A percentile compares a stretch with the other conserved stretches of the same genome.
These are phyloP conservation scores for Hucho hucho DNA, from an alignment of 2,113 vertebrate genomes.

Conservation along the genomic window DNA sequence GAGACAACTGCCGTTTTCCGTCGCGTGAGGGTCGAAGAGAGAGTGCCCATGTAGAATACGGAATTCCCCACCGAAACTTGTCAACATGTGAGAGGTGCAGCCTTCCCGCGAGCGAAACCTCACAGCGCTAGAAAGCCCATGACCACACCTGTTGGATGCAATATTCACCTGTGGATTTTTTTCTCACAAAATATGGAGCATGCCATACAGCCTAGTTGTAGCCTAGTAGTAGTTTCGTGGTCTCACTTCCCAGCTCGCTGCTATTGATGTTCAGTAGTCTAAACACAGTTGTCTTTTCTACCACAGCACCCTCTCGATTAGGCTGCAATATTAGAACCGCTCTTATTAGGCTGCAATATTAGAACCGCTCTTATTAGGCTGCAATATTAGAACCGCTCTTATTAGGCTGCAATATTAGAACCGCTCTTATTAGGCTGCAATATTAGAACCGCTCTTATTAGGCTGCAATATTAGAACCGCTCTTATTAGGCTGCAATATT, in stretches of 20 bases:
- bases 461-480: no score
- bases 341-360: no score
- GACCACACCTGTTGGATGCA: not conserved
- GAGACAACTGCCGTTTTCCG: slow-evolving; percentile 44
- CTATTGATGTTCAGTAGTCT: not conserved
- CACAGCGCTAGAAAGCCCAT: not conserved
- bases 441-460: no score
- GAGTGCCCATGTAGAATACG: slow-evolving; percentile 53
- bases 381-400: no score
- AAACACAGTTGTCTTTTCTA: not conserved
- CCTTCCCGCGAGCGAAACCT: not conserved
- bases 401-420: no score
- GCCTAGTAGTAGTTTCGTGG: not conserved
- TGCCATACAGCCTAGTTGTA: not conserved
- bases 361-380: no score
- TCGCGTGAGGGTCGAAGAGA: slow-evolving; percentile 49
- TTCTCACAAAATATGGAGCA: not conserved
- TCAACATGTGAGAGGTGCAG: slow-evolving; percentile 24
- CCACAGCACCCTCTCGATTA: not conserved
- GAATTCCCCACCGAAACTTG: slow-evolving; percentile 17
- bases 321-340: no score
- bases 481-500: no score
- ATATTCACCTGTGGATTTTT: not conserved
- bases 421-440: no score
- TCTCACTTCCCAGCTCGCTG: not conserved